Percentiles rank a stretch among this genome's conserved stretches.
Evolutionary conservation across 2,113 vertebrate genomes (phyloP).

Genomic region (Balaenoptera acutorostrata): DNA sequence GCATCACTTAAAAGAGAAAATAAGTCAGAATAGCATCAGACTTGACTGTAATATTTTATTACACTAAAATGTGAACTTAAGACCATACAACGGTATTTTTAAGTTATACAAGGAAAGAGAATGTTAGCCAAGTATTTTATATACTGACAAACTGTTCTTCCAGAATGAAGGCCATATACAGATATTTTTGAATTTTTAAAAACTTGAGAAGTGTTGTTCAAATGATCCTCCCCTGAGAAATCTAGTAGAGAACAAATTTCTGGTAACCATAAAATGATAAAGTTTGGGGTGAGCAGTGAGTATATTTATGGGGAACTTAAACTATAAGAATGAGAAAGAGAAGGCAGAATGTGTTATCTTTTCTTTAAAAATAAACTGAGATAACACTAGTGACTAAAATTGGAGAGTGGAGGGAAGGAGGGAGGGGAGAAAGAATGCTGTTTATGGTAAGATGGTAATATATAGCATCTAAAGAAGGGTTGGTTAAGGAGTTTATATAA

Average conservation of each 20-base stretch:
- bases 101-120: background rate
- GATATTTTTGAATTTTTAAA: background rate
- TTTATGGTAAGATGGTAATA: too few relatives aligned
- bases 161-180: background rate
- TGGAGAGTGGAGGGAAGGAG: background rate
- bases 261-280: background rate
- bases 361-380: background rate
- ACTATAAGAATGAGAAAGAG: background rate
- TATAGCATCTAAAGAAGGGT: background rate
- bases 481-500: background rate
- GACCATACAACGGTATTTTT: background rate
- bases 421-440: background rate
- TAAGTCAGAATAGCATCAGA: background rate
- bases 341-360: background rate
- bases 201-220: background rate
- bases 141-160: background rate
- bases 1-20: background rate
- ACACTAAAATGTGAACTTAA: background rate
- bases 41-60: background rate
- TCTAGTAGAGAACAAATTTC: background rate
- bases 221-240: background rate
- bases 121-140: background rate
- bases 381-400: background rate
- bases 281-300: background rate
- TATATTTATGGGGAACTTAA: background rate